Conservation (phyloP, 2,797 vertebrate genomes). For the Sciurus carolinensis region DNA sequence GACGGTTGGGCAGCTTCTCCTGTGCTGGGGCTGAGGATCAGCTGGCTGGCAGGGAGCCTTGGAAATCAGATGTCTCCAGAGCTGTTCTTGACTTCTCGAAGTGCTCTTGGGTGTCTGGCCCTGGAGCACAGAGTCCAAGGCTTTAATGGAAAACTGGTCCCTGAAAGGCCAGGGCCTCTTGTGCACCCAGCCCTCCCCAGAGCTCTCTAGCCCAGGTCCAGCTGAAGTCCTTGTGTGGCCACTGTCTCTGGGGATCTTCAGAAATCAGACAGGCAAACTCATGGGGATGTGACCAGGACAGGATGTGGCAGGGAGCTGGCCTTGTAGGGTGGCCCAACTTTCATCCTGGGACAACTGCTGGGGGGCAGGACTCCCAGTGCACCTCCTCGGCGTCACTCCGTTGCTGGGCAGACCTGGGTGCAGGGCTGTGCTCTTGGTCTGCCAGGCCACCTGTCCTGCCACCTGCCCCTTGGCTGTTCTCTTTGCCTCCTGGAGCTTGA, state of each 20-base stretch:
- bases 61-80: not conserved
- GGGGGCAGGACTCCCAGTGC: not conserved
- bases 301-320: no score
- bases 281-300: not conserved
- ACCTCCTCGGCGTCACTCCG: not conserved
- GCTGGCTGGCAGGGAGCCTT: not conserved
- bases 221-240: not conserved
- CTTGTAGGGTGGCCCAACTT: accelerated
- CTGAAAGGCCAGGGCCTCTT: not conserved
- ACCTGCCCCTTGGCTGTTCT: not conserved
- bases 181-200: not conserved
- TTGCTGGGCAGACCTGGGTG: not conserved
- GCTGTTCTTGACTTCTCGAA: not conserved
- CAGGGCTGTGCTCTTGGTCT: not conserved
- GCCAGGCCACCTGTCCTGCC: not conserved
- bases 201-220: not conserved
- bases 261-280: not conserved
- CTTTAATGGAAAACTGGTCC: not conserved
- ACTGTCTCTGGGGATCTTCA: not conserved
- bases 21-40: not conserved
- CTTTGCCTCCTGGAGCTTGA: not conserved
- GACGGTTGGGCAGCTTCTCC: not conserved
- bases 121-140: accelerated
- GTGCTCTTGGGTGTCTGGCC: not conserved
- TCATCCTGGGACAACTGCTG: not conserved